Conservation (phyloP, 2,113 vertebrate genomes). For the Zosterops hypoxanthus region DNA sequence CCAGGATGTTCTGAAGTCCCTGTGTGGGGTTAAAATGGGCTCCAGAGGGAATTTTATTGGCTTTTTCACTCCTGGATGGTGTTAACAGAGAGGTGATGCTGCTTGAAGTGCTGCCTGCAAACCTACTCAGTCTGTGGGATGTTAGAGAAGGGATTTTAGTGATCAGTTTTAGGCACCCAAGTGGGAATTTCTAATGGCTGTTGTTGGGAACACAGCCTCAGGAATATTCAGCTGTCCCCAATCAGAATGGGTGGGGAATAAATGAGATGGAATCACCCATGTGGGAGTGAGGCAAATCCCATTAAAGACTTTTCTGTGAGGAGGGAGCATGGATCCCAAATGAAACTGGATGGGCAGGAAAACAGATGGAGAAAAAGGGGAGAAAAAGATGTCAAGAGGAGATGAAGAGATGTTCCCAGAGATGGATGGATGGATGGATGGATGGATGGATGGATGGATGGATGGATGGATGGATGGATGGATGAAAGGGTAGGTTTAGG, state of each 20-base stretch:
- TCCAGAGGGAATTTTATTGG: background rate
- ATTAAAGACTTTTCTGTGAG: background rate
- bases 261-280: background rate
- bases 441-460: background rate
- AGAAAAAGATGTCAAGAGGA: background rate
- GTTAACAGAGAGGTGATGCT: background rate
- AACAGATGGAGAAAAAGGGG: background rate
- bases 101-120: background rate
- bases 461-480: background rate
- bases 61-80: background rate
- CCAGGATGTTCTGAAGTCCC: background rate
- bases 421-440: background rate
- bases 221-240: background rate
- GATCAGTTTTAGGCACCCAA: fast-evolving
- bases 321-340: background rate
- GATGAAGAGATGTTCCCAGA: background rate
- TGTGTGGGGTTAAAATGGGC: background rate
- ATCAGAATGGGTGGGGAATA: background rate
- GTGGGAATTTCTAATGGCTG: background rate
- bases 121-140: background rate
- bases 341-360: background rate
- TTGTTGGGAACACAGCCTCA: background rate
- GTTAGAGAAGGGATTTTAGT: background rate
- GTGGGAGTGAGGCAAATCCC: background rate
- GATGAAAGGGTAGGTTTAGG: background rate